These are phyloP conservation scores for Tachyglossus aculeatus DNA, from an alignment of 2,797 vertebrate genomes.

Conservation along the genomic window DNA sequence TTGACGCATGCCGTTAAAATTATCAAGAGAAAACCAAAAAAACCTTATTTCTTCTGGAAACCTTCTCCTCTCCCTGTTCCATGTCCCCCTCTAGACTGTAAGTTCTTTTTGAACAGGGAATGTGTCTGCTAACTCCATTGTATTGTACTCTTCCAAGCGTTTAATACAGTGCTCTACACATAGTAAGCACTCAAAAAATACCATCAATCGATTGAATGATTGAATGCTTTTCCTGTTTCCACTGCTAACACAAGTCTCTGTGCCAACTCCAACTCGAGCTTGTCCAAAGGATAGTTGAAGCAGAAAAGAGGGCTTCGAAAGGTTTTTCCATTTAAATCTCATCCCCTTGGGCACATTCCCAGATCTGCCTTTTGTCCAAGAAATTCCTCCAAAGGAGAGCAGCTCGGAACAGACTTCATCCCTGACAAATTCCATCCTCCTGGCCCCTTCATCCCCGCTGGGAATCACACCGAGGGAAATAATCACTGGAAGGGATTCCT, in stretches of 20 bases:
- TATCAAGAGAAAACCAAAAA: too few species aligned
- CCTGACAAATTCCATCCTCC: conserved; percentile 52
- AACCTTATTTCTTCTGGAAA: too few species aligned
- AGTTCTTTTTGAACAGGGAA: too few species aligned
- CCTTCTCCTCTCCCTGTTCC: too few species aligned
- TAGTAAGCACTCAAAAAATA: too few species aligned
- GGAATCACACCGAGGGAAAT: conserved; percentile 44
- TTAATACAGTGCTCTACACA: too few species aligned
- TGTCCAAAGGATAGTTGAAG: neutral
- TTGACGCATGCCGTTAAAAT: too few species aligned
- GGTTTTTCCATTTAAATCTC: conserved; percentile 27
- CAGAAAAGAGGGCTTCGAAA: conserved; percentile 18
- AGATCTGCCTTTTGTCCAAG: conserved; percentile 17
- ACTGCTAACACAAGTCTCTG: conserved; percentile 21
- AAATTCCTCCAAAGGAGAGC: conserved; percentile 23
- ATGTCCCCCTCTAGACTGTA: too few species aligned
- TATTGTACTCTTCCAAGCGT: too few species aligned
- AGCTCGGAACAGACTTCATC: conserved; percentile 13
- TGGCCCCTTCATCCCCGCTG: conserved; percentile 42
- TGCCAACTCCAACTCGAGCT: conserved; percentile 10
- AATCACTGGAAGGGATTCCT: conserved; percentile 50
- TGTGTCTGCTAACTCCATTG: too few species aligned
- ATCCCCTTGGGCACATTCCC: conserved; percentile 29
- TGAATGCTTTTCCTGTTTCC: neutral
- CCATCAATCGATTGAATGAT: too few species aligned